Percentiles rank a stretch among this genome's conserved stretches.
Conservation (phyloP, 2,113 vertebrate species). For the Trinectes maculatus region DNA sequence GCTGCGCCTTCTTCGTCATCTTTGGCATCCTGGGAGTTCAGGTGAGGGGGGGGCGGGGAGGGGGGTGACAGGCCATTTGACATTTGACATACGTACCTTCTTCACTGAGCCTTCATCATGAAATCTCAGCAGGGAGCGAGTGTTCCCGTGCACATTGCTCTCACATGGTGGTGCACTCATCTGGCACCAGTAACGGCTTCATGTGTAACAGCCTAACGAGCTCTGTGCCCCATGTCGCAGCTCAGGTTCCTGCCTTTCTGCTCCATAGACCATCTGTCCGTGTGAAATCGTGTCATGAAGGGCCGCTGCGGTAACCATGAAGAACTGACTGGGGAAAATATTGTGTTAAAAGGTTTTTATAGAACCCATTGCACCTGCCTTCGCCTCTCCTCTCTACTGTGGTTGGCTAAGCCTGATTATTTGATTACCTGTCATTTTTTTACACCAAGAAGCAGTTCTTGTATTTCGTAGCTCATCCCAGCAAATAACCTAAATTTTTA, state of each 20-base stretch:
- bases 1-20: slow-evolving; percentile 99
- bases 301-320: slow-evolving; percentile 16
- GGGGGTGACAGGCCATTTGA: neutral
- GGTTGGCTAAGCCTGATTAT: neutral
- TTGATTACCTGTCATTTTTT: neutral
- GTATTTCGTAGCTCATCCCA: neutral
- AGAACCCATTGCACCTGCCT: neutral
- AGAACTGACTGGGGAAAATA: neutral
- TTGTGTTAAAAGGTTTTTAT: neutral
- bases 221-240: too few species aligned
- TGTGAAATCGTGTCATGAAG: slow-evolving; percentile 1
- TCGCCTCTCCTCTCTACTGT: neutral
- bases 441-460: neutral
- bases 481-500: neutral
- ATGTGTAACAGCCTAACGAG: slow-evolving; percentile 24
- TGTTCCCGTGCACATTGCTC: too few species aligned
- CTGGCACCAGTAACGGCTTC: neutral
- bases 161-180: too few species aligned
- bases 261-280: slow-evolving; percentile 36
- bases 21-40: slow-evolving; percentile 98
- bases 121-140: neutral
- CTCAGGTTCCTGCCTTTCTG: too few species aligned
- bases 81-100: neutral
- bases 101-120: neutral
- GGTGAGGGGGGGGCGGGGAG: slow-evolving; percentile 79